phyloP scores from a whole-genome alignment of 2,797 vertebrate species.

The Spea hammondii region DNA sequence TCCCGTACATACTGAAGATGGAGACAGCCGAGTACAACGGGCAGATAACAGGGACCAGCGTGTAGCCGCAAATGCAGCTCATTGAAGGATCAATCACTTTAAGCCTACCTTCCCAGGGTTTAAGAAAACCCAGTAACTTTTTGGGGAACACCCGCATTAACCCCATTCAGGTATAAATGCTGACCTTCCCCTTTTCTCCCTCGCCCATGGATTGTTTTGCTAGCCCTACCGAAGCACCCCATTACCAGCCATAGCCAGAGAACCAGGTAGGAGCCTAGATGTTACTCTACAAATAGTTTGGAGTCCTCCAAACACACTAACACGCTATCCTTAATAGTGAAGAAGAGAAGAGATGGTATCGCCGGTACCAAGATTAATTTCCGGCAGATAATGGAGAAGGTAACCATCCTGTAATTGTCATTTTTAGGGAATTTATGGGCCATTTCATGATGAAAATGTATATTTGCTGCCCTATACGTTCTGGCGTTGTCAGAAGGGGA shows the following conservation, averaged over 20 bases:
- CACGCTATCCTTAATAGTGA: neutral
- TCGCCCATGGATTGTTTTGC: constrained; percentile 16
- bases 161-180: constrained; percentile 15
- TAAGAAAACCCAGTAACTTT: constrained; percentile 16
- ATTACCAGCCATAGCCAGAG: constrained; percentile 26
- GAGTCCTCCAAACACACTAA: constrained; percentile 3
- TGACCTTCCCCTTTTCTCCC: neutral
- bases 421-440: no score
- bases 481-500: no score
- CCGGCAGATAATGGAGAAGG: no score
- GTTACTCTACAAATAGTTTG: constrained; percentile 19
- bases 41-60: constrained; percentile 81
- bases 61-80: constrained; percentile 59
- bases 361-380: no score
- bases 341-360: neutral
- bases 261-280: constrained; percentile 33
- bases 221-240: neutral
- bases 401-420: no score
- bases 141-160: constrained; percentile 1
- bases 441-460: no score
- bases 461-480: no score
- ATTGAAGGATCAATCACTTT: constrained; percentile 43
- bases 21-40: constrained; percentile 97
- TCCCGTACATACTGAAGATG: constrained; percentile 99
- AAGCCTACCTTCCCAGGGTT: constrained; percentile 1